Base-by-base conservation (phyloP, 2,113 vertebrate species). In the Illadopsis cleaveri region DNA sequence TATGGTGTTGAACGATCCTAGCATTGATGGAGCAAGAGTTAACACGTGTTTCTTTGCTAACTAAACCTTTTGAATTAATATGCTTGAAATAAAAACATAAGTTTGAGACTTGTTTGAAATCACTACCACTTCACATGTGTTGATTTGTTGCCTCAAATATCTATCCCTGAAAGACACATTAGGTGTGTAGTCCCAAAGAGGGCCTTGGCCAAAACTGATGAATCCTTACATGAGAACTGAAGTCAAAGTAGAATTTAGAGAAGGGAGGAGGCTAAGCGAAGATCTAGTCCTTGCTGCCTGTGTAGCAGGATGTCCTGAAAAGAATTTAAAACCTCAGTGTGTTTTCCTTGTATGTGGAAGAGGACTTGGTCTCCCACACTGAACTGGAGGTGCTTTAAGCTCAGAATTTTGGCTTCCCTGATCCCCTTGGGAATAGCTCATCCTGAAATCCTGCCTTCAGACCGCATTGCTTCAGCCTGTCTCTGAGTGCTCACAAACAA, bases 401-500 rank as follows among this genome's bases (percentile, higher is more conserved):
- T 80, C 22, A 35, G 30, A n/a, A 6, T 73, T 88, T 78, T 57
- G 64, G 37, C 25, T 83, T 88, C 16, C 28, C 15, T 71, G 10
- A 75, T 82, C 47, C 80, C 33, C 25, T 56, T 53, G 54, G 79
- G 64, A 83, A 48, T 33, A 73, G 21, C 65, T 89, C 53, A 28
- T 90, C 54, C 76, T 91, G 66, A 93, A 9, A 86, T 80, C 42
- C 66, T 20, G 4, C 65, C 50, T 75, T 92, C 71, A 92, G 79
- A 48, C 40, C 40, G 11, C 88, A 42, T 51, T 5, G 1, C 72
- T 92, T 88, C 88, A 90, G 60, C 68, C 85, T 77, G 42, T 80
- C 91, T 73, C 64, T 76, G 76, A 56, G 61, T 64, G 53, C 57
- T 92, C 92, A 84, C 90, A 90, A 97, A 94, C 90, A 90, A 83